Conservation (phyloP, 2,113 vertebrate species). For the Chloropsis cyanopogon region DNA sequence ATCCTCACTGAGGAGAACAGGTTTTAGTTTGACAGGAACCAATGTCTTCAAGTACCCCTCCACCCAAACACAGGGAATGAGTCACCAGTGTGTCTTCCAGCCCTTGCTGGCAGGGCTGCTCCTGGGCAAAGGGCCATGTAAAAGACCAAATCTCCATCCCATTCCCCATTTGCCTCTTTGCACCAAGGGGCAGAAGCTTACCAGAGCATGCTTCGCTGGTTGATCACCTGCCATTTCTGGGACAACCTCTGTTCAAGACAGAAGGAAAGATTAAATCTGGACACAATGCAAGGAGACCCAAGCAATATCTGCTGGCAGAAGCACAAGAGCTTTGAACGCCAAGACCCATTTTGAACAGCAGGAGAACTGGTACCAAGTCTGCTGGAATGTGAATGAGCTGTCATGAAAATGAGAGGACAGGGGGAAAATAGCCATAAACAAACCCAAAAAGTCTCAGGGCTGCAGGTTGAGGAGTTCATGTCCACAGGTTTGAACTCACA, state of each 20-base stretch:
- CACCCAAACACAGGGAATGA: neutral
- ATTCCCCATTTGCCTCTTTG: neutral
- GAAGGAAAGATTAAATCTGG: neutral
- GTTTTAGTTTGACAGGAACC: neutral
- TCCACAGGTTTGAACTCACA: neutral
- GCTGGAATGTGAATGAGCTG: neutral
- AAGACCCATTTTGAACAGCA: neutral
- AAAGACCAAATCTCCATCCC: neutral
- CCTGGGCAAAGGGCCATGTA: neutral
- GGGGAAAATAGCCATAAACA: neutral
- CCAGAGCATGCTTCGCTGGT: slow-evolving; percentile 84
- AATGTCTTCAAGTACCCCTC: neutral
- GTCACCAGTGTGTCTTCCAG: neutral
- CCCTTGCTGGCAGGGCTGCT: neutral
- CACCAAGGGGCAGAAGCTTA: slow-evolving; percentile 63
- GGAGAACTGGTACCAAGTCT: neutral
- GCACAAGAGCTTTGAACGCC: neutral
- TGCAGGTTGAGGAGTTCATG: neutral
- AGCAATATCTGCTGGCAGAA: neutral
- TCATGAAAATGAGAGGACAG: neutral
- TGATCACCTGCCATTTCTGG: slow-evolving; percentile 91
- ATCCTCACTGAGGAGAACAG: slow-evolving; percentile 72
- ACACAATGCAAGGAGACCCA: neutral
- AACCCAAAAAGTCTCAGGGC: neutral
- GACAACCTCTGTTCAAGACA: slow-evolving; percentile 84